Conservation (phyloP, 2,113 vertebrate genomes). For the Holacanthus passer region DNA sequence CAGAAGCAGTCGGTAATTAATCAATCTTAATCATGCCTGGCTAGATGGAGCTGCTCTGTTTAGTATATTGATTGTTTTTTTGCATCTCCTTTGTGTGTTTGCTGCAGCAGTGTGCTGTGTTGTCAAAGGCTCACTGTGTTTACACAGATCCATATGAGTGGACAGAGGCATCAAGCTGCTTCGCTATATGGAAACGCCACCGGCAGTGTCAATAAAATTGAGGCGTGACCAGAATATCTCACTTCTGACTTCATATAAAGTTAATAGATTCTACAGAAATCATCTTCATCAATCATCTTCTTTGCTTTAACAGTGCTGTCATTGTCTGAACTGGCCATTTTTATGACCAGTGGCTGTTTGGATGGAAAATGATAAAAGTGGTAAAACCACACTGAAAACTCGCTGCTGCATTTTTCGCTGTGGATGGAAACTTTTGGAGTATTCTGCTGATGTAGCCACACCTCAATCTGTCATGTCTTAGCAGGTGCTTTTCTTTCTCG, state of each 20-base stretch:
- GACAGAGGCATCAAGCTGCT: background rate
- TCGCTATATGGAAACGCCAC: background rate
- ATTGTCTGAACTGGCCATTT: background rate
- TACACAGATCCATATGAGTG: background rate
- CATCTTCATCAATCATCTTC: too few relatives aligned
- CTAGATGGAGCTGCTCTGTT: background rate
- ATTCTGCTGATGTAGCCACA: background rate
- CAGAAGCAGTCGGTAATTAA: background rate
- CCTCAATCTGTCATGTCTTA: background rate
- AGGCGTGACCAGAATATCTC: background rate
- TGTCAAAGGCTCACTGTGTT: background rate
- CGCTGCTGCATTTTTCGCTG: background rate
- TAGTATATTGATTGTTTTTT: background rate
- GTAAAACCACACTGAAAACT: background rate
- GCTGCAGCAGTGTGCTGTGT: background rate
- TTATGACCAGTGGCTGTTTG: background rate
- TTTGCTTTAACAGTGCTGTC: background rate
- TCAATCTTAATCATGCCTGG: background rate
- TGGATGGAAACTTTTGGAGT: background rate
- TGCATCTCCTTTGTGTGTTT: background rate
- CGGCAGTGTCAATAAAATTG: background rate
- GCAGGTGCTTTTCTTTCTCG: conserved; percentile 1
- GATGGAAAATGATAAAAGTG: background rate
- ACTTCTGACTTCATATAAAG: background rate
- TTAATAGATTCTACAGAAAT: background rate